Evolutionary conservation across 1,140 invertebrate genomes (phyloP).

Genomic region (Venustaconcha ellipsiformis): DNA sequence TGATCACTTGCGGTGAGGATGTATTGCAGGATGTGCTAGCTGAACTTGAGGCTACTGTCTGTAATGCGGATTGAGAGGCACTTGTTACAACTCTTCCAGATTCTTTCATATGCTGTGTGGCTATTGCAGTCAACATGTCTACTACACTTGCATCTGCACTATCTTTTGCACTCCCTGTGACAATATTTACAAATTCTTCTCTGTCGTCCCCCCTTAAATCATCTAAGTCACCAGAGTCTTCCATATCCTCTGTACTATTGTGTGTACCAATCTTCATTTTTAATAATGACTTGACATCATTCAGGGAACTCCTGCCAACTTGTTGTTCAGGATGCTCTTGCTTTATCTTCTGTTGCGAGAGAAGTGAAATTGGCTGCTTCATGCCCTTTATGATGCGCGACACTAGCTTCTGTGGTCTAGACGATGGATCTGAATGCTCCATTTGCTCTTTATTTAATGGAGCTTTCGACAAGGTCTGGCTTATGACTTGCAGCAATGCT

Average conservation of each 20-base stretch:
- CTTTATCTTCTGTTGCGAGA: conserved; percentile 5
- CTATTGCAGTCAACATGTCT: conserved; percentile 50
- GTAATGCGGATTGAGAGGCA: neutral
- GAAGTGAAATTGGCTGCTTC: conserved; percentile 11
- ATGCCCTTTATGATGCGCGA: conserved; percentile 30
- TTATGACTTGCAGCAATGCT: conserved; percentile 65
- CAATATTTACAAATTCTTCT: conserved; percentile 2
- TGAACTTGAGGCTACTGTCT: neutral
- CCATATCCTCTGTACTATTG: neutral
- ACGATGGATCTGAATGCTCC: conserved; percentile 6
- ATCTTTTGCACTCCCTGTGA: neutral
- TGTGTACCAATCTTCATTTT: neutral
- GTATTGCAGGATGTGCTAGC: neutral
- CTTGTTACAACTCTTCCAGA: no score
- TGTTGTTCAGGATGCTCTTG: conserved; percentile 4
- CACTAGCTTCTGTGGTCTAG: conserved; percentile 4
- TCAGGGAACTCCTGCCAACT: conserved; percentile 17
- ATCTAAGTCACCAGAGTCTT: conserved; percentile 6
- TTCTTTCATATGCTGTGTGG: conserved; percentile 46
- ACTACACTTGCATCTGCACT: conserved; percentile 41
- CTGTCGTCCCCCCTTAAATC: conserved; percentile 1
- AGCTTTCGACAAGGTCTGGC: conserved; percentile 48
- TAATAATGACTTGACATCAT: neutral
- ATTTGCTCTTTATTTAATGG: conserved; percentile 34
- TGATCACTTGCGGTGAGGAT: neutral